Conservation (phyloP, 2,888 invertebrate species). For the Slavum lentiscoides region DNA sequence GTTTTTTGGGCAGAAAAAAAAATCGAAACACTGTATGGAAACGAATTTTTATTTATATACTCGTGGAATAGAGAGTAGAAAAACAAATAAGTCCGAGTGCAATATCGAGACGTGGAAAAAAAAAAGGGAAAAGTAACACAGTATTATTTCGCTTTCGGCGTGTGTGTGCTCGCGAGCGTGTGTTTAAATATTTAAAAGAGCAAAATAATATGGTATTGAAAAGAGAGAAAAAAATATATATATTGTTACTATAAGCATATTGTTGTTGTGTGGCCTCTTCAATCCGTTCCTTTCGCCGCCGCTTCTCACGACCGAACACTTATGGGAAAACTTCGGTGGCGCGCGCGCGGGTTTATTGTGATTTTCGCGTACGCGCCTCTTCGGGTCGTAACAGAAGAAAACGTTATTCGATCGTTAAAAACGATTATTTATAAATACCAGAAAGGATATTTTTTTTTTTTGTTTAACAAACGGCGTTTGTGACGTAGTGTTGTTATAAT, state of each 20-base stretch:
- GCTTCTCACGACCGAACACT: constrained; percentile 47
- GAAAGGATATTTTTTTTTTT: not conserved
- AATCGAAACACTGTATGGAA: not conserved
- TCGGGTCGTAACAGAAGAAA: constrained; percentile 27
- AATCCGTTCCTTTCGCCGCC: constrained; percentile 50
- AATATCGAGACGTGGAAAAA: not conserved
- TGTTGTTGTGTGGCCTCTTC: constrained; percentile 10
- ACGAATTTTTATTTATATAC: not conserved
- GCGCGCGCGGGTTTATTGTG: not conserved
- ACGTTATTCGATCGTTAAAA: constrained; percentile 19
- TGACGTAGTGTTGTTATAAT: too few relatives aligned
- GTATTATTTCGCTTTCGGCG: not conserved
- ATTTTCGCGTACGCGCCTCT: constrained; percentile 27
- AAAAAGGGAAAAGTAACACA: constrained; percentile 10
- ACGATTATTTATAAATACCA: not conserved
- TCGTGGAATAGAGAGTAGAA: not conserved
- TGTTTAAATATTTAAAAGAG: constrained; percentile 23
- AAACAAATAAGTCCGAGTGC: not conserved
- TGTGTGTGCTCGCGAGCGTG: too few relatives aligned
- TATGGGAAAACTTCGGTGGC: constrained; percentile 40
- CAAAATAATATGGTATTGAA: constrained; percentile 22
- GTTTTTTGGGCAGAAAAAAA: too few relatives aligned
- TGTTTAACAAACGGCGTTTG: too few relatives aligned
- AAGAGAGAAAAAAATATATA: not conserved
- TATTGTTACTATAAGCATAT: constrained; percentile 20